These are phyloP conservation scores for Toxostoma redivivum DNA, from an alignment of 2,113 vertebrate species.

Conservation along the genomic window DNA sequence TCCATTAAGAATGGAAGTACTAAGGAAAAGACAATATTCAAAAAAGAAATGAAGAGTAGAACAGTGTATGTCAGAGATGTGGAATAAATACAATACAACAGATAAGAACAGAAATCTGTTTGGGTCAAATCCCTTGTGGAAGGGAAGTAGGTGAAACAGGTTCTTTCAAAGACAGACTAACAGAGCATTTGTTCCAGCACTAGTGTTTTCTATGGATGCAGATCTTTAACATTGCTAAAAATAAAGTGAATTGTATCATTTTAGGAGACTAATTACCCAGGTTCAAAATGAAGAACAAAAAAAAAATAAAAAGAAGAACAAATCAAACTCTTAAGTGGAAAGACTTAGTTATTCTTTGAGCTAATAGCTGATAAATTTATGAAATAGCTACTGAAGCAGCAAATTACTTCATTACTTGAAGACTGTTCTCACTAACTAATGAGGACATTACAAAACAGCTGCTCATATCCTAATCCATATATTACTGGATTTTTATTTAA, in stretches of 20 bases:
- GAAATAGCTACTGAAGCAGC: slow-evolving; percentile 3
- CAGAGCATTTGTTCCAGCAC: neutral
- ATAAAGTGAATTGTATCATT: neutral
- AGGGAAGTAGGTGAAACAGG: neutral
- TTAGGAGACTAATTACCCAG: neutral
- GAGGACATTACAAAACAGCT: neutral
- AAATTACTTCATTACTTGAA: neutral
- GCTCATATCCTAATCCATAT: neutral
- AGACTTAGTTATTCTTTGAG: neutral
- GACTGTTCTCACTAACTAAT: neutral
- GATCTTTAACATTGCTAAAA: neutral
- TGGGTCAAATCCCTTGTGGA: neutral
- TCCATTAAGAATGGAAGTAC: neutral
- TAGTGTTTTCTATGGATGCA: neutral
- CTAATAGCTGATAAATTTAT: slow-evolving; percentile 17
- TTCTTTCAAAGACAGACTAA: neutral
- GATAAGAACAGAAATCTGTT: neutral
- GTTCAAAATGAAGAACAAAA: slow-evolving; percentile 3
- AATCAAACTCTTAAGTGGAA: neutral
- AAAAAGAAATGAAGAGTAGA: neutral
- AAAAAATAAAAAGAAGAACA: slow-evolving; percentile 14
- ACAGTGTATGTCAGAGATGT: neutral
- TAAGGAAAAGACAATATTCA: neutral
- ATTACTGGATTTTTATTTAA: neutral
- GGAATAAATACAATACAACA: neutral